phyloP scores from a whole-genome alignment of 2,888 invertebrate species.

The Linnaemya tessellans region DNA sequence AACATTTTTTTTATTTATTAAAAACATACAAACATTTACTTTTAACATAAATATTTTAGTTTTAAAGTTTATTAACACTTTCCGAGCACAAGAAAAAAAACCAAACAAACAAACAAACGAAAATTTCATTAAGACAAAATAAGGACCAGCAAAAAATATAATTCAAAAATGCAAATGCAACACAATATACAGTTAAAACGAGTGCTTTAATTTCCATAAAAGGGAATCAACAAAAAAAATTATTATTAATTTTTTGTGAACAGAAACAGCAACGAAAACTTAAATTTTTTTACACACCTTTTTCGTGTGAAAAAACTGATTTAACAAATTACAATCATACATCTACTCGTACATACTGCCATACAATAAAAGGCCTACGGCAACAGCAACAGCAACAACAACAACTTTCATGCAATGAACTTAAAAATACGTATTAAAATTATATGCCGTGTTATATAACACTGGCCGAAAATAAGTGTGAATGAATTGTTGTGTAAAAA shows the following conservation, averaged over 20 bases:
- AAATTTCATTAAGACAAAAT: slow-evolving; percentile 30
- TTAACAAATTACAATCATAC: slow-evolving; percentile 22
- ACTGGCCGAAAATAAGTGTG: slow-evolving; percentile 47
- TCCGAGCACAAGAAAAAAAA: background rate
- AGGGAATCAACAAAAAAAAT: slow-evolving; percentile 21
- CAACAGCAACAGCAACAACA: slow-evolving; percentile 19
- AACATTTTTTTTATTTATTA: slow-evolving; percentile 1
- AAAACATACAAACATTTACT: slow-evolving; percentile 6
- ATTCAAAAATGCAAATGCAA: slow-evolving; percentile 29
- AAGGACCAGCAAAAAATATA: slow-evolving; percentile 15
- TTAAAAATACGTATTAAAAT: slow-evolving; percentile 13
- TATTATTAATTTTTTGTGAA: too few relatives aligned
- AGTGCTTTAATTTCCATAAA: slow-evolving; percentile 43
- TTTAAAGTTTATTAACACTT: slow-evolving; percentile 52
- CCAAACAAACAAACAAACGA: background rate
- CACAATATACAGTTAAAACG: slow-evolving; percentile 43
- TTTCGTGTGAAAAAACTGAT: slow-evolving; percentile 49
- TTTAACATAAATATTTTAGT: slow-evolving; percentile 6
- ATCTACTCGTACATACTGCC: too few relatives aligned
- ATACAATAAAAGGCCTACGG: slow-evolving; percentile 8
- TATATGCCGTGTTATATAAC: slow-evolving; percentile 49
- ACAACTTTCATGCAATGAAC: slow-evolving; percentile 41
- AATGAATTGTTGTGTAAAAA: slow-evolving; percentile 41
- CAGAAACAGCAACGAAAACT: background rate
- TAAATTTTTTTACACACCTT: slow-evolving; percentile 49